Evolutionary conservation across 2,888 invertebrate species (phyloP), one percentile per base, ranked within the genome.

Genomic region (Melinaea menophilus): DNA sequence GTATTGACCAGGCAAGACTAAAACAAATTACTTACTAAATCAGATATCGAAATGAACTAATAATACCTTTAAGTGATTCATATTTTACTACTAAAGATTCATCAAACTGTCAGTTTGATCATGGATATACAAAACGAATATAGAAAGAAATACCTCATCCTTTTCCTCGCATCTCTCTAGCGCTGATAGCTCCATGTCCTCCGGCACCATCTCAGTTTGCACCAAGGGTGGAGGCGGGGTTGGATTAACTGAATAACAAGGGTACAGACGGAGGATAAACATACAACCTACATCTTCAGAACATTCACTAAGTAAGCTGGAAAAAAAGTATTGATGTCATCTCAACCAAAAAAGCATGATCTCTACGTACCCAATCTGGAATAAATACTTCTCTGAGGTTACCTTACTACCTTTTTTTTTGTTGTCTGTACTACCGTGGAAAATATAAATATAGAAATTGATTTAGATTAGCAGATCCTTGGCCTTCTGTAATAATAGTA

Each of bases 401-500:
- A 64, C 62, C 64, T 64, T 61, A 62, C 48, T 45, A 33, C 33
- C 34, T 33, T 34, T 2, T 56, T 22, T 55, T 57, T 35, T 31
- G 51, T 45, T 22, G 51, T 41, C 56, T 61, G 56, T 59, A 61
- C 45, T 51, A 58, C 67, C 69, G 68, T 70, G 72, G 37, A 54
- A 34, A 47, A 61, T 57, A 33, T 33, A 46, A 55, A 55, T 58
- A 22, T 31, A 56, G 51, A 31, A 35, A 59, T 59, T 45, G 9
- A 57, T 22, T 58, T 55, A 34, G 51, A 55, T 61, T 35, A 64
- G 62, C 55, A 48, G 62, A 55, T 67, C 75, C 73, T 66, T 73
- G 74, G 77, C 73, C 75, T 73, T 81, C 83, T 82, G 84, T 80
- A 82, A 82, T 79, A 79, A 81, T 78, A 83, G 79, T 76, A 74